Evolutionary conservation across 2,888 invertebrate species (phyloP).

Genomic region (Athalia cordata): DNA sequence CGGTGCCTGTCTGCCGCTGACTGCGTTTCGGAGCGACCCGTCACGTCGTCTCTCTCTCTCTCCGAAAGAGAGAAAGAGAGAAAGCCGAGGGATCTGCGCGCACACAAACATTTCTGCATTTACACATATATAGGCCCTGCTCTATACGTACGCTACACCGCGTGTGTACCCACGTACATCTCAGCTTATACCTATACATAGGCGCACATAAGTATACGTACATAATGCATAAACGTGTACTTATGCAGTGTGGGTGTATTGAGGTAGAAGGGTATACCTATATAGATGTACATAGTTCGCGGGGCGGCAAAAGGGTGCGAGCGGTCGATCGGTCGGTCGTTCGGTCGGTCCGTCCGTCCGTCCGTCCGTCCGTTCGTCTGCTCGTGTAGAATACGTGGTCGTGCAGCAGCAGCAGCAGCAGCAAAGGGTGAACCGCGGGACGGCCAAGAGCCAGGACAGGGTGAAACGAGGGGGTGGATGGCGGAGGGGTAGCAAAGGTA

Average conservation of each 20-base stretch:
- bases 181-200: no score
- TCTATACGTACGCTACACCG: background rate
- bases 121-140: no score
- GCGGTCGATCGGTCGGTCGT: slow-evolving; percentile 23
- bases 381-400: background rate
- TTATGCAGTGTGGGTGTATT: background rate
- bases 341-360: slow-evolving; percentile 33
- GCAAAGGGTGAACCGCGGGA: slow-evolving; percentile 51
- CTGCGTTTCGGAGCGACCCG: slow-evolving; percentile 64
- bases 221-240: background rate
- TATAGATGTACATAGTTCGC: slow-evolving; percentile 20
- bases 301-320: slow-evolving; percentile 45
- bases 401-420: background rate
- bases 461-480: slow-evolving; percentile 51
- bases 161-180: no score
- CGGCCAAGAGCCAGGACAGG: slow-evolving; percentile 60
- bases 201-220: no score
- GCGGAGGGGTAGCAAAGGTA: slow-evolving; percentile 67
- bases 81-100: slow-evolving; percentile 41
- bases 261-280: background rate
- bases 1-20: slow-evolving; percentile 72
- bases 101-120: slow-evolving; percentile 16
- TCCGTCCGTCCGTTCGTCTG: slow-evolving; percentile 29
- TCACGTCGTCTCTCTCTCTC: slow-evolving; percentile 11
- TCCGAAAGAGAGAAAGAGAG: slow-evolving; percentile 48